phyloP scores from a whole-genome alignment of 2,797 vertebrate species.

The Otolemur crassicaudatus region DNA sequence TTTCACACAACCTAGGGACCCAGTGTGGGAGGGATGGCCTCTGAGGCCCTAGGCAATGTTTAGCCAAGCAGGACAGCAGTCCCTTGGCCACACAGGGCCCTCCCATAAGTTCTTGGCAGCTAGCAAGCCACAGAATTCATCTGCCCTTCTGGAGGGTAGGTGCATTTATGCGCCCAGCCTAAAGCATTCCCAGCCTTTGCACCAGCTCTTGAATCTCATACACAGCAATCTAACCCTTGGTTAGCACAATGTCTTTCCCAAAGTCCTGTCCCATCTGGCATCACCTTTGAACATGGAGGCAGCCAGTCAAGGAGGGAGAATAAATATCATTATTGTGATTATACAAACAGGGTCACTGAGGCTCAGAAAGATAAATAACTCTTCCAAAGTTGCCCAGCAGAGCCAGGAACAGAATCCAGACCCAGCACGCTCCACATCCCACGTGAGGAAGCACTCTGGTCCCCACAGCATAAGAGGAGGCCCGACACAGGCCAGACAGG shows the following conservation, averaged over 20 bases:
- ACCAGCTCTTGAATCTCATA: background rate
- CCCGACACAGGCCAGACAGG: fast-evolving
- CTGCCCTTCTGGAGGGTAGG: background rate
- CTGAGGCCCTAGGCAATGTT: background rate
- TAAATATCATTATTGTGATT: background rate
- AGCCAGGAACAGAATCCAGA: background rate
- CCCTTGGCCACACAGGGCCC: background rate
- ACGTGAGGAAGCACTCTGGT: background rate
- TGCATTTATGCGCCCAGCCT: background rate
- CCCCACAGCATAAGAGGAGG: background rate
- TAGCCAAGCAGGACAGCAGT: background rate
- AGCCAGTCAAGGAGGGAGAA: background rate
- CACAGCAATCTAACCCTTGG: background rate
- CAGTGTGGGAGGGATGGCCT: background rate
- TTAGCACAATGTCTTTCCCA: background rate
- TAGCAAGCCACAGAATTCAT: background rate
- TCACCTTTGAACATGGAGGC: background rate
- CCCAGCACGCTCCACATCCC: background rate
- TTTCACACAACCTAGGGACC: no score
- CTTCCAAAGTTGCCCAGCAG: background rate
- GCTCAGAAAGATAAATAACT: background rate
- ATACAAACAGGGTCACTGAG: background rate
- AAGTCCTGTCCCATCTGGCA: background rate
- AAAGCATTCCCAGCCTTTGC: background rate
- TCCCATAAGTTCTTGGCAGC: background rate